Evolutionary conservation across 2,888 invertebrate species (phyloP).

Genomic region (Drosophila pegasa): DNA sequence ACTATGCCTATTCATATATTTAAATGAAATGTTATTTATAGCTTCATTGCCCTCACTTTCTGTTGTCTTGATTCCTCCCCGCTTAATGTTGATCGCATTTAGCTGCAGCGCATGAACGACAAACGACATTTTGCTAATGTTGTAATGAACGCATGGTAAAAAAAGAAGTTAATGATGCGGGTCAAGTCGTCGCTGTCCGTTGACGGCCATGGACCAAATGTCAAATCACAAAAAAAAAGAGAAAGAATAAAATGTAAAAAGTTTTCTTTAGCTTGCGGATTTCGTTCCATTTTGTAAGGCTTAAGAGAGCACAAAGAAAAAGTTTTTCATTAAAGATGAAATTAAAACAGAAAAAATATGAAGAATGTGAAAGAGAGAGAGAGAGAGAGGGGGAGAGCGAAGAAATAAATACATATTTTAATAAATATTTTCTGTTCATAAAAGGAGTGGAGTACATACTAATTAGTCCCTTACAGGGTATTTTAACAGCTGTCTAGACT

Average conservation of each 20-base stretch:
- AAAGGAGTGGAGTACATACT: background rate
- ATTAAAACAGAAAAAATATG: background rate
- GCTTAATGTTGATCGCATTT: slow-evolving; percentile 23
- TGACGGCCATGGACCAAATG: slow-evolving; percentile 70
- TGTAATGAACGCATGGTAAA: slow-evolving; percentile 56
- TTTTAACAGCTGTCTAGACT: background rate
- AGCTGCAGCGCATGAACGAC: slow-evolving; percentile 47
- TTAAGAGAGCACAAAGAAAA: background rate
- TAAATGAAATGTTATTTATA: background rate
- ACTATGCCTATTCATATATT: no score
- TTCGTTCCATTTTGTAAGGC: slow-evolving; percentile 15
- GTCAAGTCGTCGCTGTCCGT: slow-evolving; percentile 51
- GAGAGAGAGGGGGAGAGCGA: background rate
- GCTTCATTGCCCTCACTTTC: background rate
- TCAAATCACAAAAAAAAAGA: slow-evolving; percentile 56
- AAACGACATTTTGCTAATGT: slow-evolving; percentile 17
- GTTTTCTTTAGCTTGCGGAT: slow-evolving; percentile 39
- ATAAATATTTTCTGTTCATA: no score
- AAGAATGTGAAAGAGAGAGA: background rate
- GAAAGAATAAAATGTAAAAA: slow-evolving; percentile 16
- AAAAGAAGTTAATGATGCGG: slow-evolving; percentile 78
- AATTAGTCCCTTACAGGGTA: slow-evolving; percentile 18
- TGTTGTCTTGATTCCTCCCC: background rate
- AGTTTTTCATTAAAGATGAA: background rate
- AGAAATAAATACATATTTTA: no score